Base-by-base conservation (phyloP, 37 sponge, comb jelly and placozoan species). In the Chondrilla cf. caribensis region DNA sequence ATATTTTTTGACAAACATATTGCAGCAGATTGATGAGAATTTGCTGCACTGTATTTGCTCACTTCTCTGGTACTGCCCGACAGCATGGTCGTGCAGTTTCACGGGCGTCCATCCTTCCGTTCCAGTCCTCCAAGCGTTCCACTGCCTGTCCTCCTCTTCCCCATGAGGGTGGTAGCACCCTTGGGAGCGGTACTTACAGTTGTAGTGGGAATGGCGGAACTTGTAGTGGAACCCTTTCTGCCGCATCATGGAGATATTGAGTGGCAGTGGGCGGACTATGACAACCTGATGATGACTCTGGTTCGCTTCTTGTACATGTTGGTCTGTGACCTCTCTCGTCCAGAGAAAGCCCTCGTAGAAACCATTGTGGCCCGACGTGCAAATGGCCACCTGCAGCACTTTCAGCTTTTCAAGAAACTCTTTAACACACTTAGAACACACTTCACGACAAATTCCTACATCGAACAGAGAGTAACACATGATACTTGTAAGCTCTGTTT, bases 91-190 rank as follows among this genome's bases (percentile, higher is more conserved):
- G 4, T 67, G 68, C 2, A 67, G 68, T 47, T 47, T 47, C 9
- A 47, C 51, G 9, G 51, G 51, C 6, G 51, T 47, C 51, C 51
- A 47, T 11, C 51, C 51, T 11, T 47, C 51, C 11, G 51, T 11
- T 47, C 9, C 6, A 11, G 51, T 14, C 51, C 36, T 73, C 76
- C 76, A 73, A 32, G 8, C 2, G 14, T 73, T 73, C 76, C 76
- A 73, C 43, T 43, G 44, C 22, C 1, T 24, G 19, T 73, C 76
- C 43, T 73, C 76, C 19, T 19, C 76, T n/a, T 5, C 2, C 21
- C 22, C 36, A 37, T 73, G 76, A 1, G 76, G 76, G 24, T 42
- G 76, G 42, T 39, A 73, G 76, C 76, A 73, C 43, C 44, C 76
- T 43, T 11, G 18, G 21, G 21, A 18, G n/a, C 43, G 44, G 24